Evolutionary conservation across 2,888 invertebrate genomes (phyloP).

Genomic region (Drosophila nr. fundita): DNA sequence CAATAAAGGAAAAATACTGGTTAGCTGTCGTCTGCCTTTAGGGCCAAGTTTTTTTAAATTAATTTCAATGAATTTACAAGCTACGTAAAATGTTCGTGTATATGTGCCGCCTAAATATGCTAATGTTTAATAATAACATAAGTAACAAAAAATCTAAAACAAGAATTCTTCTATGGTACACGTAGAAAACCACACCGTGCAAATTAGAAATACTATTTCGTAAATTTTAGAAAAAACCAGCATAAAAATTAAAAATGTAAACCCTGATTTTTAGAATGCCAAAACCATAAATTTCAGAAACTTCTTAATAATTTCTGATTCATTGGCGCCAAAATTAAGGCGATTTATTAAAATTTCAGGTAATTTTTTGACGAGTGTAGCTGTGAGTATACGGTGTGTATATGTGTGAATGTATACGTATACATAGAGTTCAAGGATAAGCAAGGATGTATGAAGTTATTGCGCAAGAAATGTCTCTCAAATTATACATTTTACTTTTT

Average conservation of each 20-base stretch:
- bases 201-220: neutral
- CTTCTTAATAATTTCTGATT: neutral
- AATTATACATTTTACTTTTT: slow-evolving; percentile 38
- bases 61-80: neutral
- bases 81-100: neutral
- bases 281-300: neutral
- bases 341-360: neutral
- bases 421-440: slow-evolving; percentile 59
- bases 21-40: neutral
- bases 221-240: neutral
- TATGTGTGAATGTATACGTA: slow-evolving; percentile 14
- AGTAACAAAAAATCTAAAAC: neutral
- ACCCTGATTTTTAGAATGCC: neutral
- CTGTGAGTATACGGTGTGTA: slow-evolving; percentile 12
- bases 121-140: neutral
- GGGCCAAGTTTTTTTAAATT: neutral
- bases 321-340: neutral
- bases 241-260: neutral
- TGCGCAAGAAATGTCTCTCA: slow-evolving; percentile 45
- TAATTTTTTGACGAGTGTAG: neutral
- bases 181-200: neutral
- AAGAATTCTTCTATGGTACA: neutral
- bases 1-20: neutral
- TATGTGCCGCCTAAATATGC: neutral
- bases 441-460: slow-evolving; percentile 23